A percentile compares a stretch with the other conserved stretches of the same genome.
Evolutionary conservation across 2,113 vertebrate genomes (phyloP).

Genomic region (Phylloscopus whistleri): DNA sequence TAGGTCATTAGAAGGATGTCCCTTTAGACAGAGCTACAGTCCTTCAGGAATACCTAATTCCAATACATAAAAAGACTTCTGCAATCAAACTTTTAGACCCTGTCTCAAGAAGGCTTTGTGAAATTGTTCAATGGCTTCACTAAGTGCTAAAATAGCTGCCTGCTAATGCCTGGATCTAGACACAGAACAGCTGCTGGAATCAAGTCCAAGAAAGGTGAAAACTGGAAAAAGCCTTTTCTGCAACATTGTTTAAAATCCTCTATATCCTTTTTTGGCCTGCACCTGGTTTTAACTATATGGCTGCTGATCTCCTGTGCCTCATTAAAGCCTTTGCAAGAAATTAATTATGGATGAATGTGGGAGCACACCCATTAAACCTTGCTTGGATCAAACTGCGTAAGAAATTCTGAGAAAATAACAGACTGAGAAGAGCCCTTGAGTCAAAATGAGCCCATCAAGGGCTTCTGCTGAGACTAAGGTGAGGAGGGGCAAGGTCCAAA

Average conservation of each 20-base stretch:
- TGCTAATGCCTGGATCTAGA: background rate
- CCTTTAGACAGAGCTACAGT: background rate
- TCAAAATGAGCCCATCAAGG: background rate
- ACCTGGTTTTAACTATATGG: background rate
- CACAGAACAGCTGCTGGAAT: background rate
- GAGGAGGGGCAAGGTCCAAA: background rate
- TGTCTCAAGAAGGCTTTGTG: background rate
- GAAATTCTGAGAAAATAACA: background rate
- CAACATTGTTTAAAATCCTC: background rate
- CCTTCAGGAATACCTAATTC: background rate
- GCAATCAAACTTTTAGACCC: background rate
- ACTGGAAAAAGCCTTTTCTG: background rate
- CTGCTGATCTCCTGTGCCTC: background rate
- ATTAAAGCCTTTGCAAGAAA: conserved; percentile 11
- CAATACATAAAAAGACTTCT: background rate
- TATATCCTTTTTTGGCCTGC: rapidly evolving
- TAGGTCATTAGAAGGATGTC: background rate
- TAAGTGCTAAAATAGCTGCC: background rate
- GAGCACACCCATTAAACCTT: background rate
- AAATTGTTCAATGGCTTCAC: background rate
- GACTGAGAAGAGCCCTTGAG: background rate
- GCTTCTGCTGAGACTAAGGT: background rate
- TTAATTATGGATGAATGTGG: conserved; percentile 14
- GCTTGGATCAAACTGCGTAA: background rate
- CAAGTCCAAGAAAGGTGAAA: background rate